These are phyloP conservation scores for Triops longicaudatus DNA, from an alignment of 1,140 invertebrate species.

Conservation along the genomic window DNA sequence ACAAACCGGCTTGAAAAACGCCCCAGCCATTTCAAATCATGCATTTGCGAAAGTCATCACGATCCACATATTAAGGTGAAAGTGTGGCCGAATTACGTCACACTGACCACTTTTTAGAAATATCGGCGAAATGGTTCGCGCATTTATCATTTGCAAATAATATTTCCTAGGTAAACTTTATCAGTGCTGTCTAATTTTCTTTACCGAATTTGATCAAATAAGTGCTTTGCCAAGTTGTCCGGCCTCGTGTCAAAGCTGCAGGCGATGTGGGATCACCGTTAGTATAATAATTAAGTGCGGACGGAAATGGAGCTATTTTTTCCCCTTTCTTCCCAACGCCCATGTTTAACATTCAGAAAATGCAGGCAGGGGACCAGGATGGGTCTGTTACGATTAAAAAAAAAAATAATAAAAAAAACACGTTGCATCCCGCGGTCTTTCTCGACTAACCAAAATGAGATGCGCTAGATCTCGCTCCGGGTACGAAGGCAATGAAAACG, in stretches of 20 bases:
- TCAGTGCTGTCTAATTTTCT: no score
- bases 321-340: background rate
- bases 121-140: no score
- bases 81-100: background rate
- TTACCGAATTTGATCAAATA: no score
- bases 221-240: no score
- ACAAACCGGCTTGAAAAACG: background rate
- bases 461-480: background rate
- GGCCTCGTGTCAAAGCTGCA: no score
- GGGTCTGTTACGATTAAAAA: background rate
- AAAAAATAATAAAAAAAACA: background rate
- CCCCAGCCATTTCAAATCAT: background rate
- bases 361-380: background rate
- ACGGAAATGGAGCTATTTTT: background rate
- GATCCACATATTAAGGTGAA: slow-evolving; percentile 15
- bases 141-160: no score
- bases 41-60: background rate
- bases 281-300: background rate
- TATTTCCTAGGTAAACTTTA: no score
- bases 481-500: background rate
- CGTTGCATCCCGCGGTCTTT: background rate
- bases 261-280: no score
- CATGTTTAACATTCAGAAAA: background rate
- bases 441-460: background rate
- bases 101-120: background rate